Conservation (phyloP, 1,140 invertebrate species). For the Drosophila punjabiensis region DNA sequence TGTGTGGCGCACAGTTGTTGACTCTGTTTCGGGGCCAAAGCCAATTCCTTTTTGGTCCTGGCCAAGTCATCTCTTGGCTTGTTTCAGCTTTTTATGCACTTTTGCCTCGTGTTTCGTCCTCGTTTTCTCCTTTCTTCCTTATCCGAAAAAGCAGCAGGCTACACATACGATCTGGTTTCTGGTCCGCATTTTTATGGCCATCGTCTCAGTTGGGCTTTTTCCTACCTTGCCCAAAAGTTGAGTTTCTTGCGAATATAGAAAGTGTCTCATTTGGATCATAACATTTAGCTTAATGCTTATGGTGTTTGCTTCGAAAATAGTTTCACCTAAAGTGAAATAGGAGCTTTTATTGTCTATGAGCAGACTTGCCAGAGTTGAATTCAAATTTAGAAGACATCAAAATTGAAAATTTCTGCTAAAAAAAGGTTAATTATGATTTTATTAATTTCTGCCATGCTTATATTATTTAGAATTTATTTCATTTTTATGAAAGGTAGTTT, state of each 20-base stretch:
- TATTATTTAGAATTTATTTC: too few relatives aligned
- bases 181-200: conserved; percentile 71
- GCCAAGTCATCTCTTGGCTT: conserved; percentile 67
- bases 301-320: conserved; percentile 8
- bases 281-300: conserved; percentile 76
- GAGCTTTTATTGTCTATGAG: conserved; percentile 25
- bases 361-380: background rate
- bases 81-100: conserved; percentile 71
- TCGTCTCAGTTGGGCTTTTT: conserved; percentile 38
- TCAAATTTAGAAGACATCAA: background rate
- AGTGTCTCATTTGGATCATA: conserved; percentile 78
- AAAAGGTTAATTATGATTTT: too few relatives aligned
- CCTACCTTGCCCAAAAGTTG: conserved; percentile 21
- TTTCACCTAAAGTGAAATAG: conserved; percentile 35
- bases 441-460: too few relatives aligned
- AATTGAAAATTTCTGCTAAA: background rate
- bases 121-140: conserved; percentile 1
- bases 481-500: too few relatives aligned
- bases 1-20: conserved; percentile 72
- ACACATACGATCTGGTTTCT: conserved; percentile 69
- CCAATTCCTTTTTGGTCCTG: conserved; percentile 68
- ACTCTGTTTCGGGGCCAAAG: conserved; percentile 70
- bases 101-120: conserved; percentile 35
- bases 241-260: conserved; percentile 22
- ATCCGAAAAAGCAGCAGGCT: conserved; percentile 1